These are phyloP conservation scores for Tringa solitaria DNA, from an alignment of 2,113 vertebrate genomes.

Conservation along the genomic window DNA sequence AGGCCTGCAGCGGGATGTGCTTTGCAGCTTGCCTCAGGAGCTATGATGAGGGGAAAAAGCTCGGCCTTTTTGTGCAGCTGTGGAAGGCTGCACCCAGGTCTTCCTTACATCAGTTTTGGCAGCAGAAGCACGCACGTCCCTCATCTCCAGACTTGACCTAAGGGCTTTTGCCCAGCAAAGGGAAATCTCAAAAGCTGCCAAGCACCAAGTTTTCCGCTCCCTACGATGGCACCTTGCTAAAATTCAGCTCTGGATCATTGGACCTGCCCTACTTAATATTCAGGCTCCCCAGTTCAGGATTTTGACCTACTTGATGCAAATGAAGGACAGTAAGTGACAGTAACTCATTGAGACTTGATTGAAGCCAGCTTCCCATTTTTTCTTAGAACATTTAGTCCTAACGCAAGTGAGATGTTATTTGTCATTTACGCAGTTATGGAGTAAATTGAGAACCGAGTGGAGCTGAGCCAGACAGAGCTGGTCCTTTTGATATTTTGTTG, in stretches of 20 bases:
- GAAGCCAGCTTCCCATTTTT: not conserved
- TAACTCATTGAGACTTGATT: not conserved
- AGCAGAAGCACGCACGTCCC: not conserved
- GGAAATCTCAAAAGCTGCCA: not conserved
- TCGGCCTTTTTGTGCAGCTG: not conserved
- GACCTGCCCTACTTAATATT: not conserved
- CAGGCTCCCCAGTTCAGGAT: not conserved
- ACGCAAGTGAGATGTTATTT: not conserved
- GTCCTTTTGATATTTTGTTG: not conserved
- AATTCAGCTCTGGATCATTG: not conserved
- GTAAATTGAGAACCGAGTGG: not conserved
- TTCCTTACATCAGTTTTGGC: accelerated
- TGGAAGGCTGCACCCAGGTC: not conserved
- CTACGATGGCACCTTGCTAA: not conserved
- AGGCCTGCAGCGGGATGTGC: not conserved
- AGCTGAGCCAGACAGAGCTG: not conserved
- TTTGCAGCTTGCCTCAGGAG: not conserved
- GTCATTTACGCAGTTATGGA: not conserved
- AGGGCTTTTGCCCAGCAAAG: not conserved
- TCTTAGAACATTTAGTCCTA: not conserved
- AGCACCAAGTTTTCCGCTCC: not conserved
- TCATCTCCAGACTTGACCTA: not conserved
- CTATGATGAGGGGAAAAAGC: not conserved
- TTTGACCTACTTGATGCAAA: not conserved
- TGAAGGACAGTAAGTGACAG: not conserved